A percentile compares a stretch with the other conserved stretches of the same genome.
Conservation (phyloP, 2,888 invertebrate genomes). For the Periphyllus acericola region DNA sequence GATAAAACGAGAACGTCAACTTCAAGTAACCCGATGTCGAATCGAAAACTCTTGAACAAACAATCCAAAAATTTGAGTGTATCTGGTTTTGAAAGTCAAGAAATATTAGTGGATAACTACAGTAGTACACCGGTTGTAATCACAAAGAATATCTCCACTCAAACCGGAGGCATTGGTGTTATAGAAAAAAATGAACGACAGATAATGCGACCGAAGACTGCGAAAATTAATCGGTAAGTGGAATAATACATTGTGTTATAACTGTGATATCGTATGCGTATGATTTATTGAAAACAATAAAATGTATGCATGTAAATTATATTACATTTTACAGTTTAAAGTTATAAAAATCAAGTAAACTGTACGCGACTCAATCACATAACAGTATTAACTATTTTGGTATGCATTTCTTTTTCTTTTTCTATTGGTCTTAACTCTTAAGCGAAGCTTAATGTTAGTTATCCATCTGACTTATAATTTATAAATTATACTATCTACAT, state of each 20-base stretch:
- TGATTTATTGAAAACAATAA: too few species aligned
- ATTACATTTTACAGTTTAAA: too few species aligned
- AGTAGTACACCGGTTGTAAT: constrained; percentile 65
- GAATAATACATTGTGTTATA: constrained; percentile 52
- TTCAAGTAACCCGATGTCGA: not conserved
- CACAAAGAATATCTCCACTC: constrained; percentile 67
- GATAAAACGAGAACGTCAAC: not conserved
- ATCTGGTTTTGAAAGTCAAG: constrained; percentile 63
- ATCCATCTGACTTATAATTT: too few species aligned
- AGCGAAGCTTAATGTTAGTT: too few species aligned
- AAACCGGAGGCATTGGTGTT: constrained; percentile 65
- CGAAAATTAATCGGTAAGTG: constrained; percentile 67
- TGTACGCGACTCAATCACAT: too few species aligned
- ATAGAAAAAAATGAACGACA: constrained; percentile 64
- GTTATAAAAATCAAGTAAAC: too few species aligned
- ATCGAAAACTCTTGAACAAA: constrained; percentile 37
- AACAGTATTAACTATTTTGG: too few species aligned
- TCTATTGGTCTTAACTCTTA: too few species aligned
- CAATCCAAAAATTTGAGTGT: constrained; percentile 44
- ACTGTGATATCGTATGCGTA: not conserved
- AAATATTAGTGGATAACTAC: not conserved
- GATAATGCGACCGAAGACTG: constrained; percentile 65
- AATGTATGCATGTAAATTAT: too few species aligned
- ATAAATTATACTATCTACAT: too few species aligned
- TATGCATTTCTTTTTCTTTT: too few species aligned